Evolutionary conservation across 2,113 vertebrate species (phyloP).

Genomic region (Varanus salvator): DNA sequence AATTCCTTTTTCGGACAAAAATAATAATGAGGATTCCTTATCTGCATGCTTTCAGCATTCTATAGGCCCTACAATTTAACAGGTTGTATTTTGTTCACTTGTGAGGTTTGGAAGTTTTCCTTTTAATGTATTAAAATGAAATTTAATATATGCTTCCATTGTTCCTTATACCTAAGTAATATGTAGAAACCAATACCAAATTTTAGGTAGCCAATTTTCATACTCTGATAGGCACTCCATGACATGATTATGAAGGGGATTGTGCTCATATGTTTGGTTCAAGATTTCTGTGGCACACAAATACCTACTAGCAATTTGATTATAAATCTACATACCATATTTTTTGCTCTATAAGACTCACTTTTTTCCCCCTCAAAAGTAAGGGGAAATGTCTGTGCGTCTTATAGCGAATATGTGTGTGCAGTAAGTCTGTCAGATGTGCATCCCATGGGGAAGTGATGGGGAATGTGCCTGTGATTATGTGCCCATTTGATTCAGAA

Average conservation of each 20-base stretch:
- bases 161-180: not conserved
- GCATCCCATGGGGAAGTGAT: too few relatives aligned
- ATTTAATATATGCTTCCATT: not conserved
- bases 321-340: constrained; percentile 14
- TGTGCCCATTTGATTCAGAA: too few relatives aligned
- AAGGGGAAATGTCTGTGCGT: too few relatives aligned
- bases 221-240: not conserved
- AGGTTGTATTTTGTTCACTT: not conserved
- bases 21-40: not conserved
- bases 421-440: too few relatives aligned
- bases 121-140: not conserved
- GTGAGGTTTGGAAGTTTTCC: not conserved
- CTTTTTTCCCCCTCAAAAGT: too few relatives aligned
- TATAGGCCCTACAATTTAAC: not conserved
- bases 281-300: not conserved
- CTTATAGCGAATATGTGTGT: too few relatives aligned
- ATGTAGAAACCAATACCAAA: not conserved
- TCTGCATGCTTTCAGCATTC: not conserved
- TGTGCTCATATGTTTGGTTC: not conserved
- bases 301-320: constrained; percentile 18
- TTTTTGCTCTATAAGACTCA: too few relatives aligned
- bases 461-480: too few relatives aligned
- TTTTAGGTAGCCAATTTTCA: not conserved
- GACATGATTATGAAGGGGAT: not conserved
- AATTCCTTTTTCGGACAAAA: not conserved